These are phyloP conservation scores for Siniperca undulata DNA, from an alignment of 2,797 vertebrate species.

Conservation along the genomic window DNA sequence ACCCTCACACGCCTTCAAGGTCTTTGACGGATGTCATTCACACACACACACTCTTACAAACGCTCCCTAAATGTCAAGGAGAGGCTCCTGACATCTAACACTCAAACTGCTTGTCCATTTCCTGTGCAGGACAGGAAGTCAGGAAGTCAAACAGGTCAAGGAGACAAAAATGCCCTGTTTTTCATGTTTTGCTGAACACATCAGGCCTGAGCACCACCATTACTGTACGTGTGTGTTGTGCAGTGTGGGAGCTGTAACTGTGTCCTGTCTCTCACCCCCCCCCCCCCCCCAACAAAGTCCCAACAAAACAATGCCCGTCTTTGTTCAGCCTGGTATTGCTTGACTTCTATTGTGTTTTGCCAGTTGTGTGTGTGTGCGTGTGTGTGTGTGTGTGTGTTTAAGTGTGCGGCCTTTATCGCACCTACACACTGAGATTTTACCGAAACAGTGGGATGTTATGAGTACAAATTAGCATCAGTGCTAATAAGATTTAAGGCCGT, in stretches of 20 bases:
- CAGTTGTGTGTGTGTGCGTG: slow-evolving; percentile 15
- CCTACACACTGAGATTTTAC: slow-evolving; percentile 37
- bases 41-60: slow-evolving; percentile 15
- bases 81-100: slow-evolving; percentile 31
- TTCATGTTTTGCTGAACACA: slow-evolving; percentile 21
- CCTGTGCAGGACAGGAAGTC: slow-evolving; percentile 66
- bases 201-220: slow-evolving; percentile 12
- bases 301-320: slow-evolving; percentile 73
- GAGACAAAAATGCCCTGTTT: slow-evolving; percentile 45
- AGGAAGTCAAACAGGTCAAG: slow-evolving; percentile 54
- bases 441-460: slow-evolving; percentile 49
- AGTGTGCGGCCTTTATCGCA: slow-evolving; percentile 32
- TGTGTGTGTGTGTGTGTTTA: slow-evolving; percentile 2
- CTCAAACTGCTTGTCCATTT: slow-evolving; percentile 35
- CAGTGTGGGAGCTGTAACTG: slow-evolving; percentile 70
- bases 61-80: slow-evolving; percentile 21
- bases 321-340: slow-evolving; percentile 67
- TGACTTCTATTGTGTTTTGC: slow-evolving; percentile 54
- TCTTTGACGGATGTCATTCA: slow-evolving; percentile 33
- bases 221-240: slow-evolving; percentile 24
- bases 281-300: slow-evolving; percentile 13
- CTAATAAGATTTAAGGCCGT: slow-evolving; percentile 67
- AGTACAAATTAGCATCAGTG: slow-evolving; percentile 71
- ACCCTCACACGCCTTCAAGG: slow-evolving; percentile 52
- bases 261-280: slow-evolving; percentile 51